Conservation (phyloP, 2,888 invertebrate species). For the Drosophila kuntzei region DNA sequence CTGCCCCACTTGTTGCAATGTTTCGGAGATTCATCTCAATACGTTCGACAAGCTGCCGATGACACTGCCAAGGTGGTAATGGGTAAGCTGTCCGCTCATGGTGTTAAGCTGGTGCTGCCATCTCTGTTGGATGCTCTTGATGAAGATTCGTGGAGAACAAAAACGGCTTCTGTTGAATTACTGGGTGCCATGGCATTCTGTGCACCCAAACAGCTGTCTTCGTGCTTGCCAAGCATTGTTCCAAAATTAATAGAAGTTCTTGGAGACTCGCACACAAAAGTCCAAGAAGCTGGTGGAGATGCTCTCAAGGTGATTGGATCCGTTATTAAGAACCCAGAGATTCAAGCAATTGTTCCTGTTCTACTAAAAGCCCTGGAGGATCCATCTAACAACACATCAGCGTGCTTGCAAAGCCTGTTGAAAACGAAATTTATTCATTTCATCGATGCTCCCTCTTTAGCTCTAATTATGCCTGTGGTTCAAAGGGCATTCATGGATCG, state of each 20-base stretch:
- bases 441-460: constrained; percentile 99
- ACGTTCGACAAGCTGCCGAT: constrained; percentile 98
- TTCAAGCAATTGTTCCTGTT: constrained; percentile 96
- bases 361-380: constrained; percentile 96
- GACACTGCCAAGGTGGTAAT: constrained; percentile 98
- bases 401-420: constrained; percentile 96
- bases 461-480: constrained; percentile 99
- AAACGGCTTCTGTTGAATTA: constrained; percentile 97
- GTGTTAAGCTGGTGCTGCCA: constrained; percentile 98
- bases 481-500: constrained; percentile 99
- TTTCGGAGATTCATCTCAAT: constrained; percentile 97
- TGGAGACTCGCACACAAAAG: constrained; percentile 98
- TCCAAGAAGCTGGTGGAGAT: constrained; percentile 98
- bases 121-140: constrained; percentile 96
- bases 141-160: constrained; percentile 99
- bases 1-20: constrained; percentile 97
- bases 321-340: constrained; percentile 99
- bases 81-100: constrained; percentile 97
- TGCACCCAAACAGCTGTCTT: constrained; percentile 99
- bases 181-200: constrained; percentile 99
- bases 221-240: constrained; percentile 98
- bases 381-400: constrained; percentile 97
- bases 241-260: constrained; percentile 98
- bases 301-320: constrained; percentile 98
- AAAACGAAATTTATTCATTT: constrained; percentile 99